Percentiles rank a stretch among this genome's conserved stretches.
Evolutionary conservation across 1,140 invertebrate species (phyloP).

Genomic region (Coenobita brevimanus): DNA sequence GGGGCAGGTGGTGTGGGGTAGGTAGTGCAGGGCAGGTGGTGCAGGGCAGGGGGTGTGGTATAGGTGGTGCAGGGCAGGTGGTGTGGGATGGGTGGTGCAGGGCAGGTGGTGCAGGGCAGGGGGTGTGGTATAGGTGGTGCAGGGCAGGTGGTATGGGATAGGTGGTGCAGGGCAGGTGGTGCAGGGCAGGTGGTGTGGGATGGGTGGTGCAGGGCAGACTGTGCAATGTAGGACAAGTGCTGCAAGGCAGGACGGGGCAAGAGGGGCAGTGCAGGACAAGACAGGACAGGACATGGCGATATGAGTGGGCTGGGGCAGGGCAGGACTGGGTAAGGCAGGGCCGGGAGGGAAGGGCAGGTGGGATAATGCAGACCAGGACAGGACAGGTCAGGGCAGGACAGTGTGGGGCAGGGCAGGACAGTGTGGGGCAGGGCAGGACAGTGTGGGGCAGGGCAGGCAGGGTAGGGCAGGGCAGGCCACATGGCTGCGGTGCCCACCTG

Average conservation of each 20-base stretch:
- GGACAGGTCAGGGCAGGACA: background rate
- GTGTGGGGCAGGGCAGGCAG: too few species aligned
- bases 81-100: background rate
- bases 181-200: background rate
- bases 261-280: background rate
- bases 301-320: background rate
- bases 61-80: background rate
- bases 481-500: background rate
- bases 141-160: background rate
- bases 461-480: too few species aligned
- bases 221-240: background rate
- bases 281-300: background rate
- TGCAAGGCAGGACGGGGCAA: background rate
- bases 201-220: background rate
- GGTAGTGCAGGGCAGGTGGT: background rate
- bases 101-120: background rate
- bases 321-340: background rate
- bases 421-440: background rate
- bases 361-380: too few species aligned
- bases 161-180: background rate
- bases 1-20: background rate
- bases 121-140: background rate
- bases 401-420: background rate
- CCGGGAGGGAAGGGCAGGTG: too few species aligned
- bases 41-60: background rate